These are phyloP conservation scores for Loripinus fragilis DNA, from an alignment of 2,888 invertebrate species.

Conservation along the genomic window DNA sequence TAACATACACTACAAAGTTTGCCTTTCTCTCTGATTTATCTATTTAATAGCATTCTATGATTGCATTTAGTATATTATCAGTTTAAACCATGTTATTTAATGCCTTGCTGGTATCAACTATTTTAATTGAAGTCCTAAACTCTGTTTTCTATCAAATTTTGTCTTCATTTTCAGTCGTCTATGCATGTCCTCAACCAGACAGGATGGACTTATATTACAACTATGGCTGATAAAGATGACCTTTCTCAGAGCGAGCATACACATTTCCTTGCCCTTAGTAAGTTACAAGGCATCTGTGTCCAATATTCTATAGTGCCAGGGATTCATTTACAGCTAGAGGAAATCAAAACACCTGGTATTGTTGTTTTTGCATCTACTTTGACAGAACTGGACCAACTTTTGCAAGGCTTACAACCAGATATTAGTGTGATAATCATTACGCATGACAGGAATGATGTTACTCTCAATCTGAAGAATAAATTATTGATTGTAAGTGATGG, in stretches of 20 bases:
- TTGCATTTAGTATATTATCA: too few species aligned
- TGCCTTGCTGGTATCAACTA: too few species aligned
- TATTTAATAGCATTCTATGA: too few species aligned
- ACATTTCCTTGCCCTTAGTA: conserved; percentile 26
- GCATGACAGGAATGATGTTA: conserved; percentile 11
- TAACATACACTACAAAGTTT: too few species aligned
- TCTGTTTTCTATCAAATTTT: too few species aligned
- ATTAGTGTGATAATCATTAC: conserved; percentile 33
- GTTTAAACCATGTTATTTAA: too few species aligned
- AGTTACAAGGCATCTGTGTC: conserved; percentile 37
- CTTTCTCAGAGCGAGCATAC: conserved; percentile 39
- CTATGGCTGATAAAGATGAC: conserved; percentile 35
- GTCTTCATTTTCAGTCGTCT: conserved; percentile 58
- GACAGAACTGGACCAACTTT: too few species aligned
- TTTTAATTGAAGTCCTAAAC: too few species aligned
- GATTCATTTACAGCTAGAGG: neutral
- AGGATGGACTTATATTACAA: conserved; percentile 60
- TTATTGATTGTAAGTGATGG: neutral
- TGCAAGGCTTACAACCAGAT: neutral
- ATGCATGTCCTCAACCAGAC: conserved; percentile 34
- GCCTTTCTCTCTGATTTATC: too few species aligned
- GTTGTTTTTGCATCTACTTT: conserved; percentile 33
- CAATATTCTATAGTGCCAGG: conserved; percentile 23
- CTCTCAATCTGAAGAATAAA: neutral
- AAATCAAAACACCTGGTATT: conserved; percentile 45